Base-by-base conservation (phyloP, 2,888 invertebrate genomes). In the Oeneis ivallda region DNA sequence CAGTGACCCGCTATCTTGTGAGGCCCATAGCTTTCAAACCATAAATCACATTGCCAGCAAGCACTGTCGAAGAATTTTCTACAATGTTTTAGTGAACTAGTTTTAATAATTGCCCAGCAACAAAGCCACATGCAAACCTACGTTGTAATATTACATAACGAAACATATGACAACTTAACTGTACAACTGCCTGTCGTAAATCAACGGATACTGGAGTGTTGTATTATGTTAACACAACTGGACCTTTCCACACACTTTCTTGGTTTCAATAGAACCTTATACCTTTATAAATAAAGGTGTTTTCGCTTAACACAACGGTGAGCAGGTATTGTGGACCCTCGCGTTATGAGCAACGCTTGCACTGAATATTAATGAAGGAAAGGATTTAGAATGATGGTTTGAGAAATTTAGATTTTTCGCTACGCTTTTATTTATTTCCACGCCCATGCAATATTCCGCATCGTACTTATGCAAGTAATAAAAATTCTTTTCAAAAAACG, bases 171-270 rank as follows among this genome's bases (percentile, higher is more conserved):
- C 70, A 69, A 58, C 62, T 68, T 66, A 68, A 68, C 69, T 43
- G 65, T 52, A 64, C 65, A 70, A 69, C 71, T 66, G 70, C 61
- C 65, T 65, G 62, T 65, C 71, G 80, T 83, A 82, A 81, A 81
- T 84, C 79, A 80, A 72, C 64, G 65, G 74, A 77, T 82, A 82
- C 79, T 77, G 76, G 76, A 74, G 76, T 75, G 76, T 77, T 62
- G 62, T 54, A 74, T 75, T 75, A 70, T 75, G 80, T 82, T 84
- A 79, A 76, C 79, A 83, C 81, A 80, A 79, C 77, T 75, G 73
- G 72, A 75, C 72, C 75, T 77, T 76, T 73, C 72, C 67, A 64
- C 72, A 66, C 65, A 72, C 62, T 62, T 62, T 64, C 69, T 61
- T 62, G 19, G 65, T 71, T 41, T 13, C 9, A 34, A 64, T 32